A percentile compares a stretch with the other conserved stretches of the same genome.
phyloP scores from a whole-genome alignment of 2,888 invertebrate species.

The Hypercompe scribonia region DNA sequence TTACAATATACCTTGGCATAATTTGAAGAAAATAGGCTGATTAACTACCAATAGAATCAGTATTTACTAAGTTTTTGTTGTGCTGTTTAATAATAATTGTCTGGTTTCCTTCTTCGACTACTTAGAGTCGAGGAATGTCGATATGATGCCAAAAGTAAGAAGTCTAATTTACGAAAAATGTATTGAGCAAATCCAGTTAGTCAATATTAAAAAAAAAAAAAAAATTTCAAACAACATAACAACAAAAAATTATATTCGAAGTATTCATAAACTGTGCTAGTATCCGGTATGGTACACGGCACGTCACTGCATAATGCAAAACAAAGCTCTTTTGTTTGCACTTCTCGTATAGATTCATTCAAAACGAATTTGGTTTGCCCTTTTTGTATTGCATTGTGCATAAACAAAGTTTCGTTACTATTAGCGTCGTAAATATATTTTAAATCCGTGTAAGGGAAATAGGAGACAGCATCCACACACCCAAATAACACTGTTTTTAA shows the following conservation, averaged over 20 bases:
- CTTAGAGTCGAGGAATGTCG: too few relatives aligned
- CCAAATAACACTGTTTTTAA: too few relatives aligned
- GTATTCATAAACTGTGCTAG: conserved; percentile 12
- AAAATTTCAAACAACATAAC: background rate
- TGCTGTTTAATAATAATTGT: too few relatives aligned
- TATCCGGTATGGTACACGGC: background rate
- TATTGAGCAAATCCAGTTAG: too few relatives aligned
- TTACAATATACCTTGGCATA: too few relatives aligned
- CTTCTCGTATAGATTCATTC: conserved; percentile 16
- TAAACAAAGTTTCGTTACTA: background rate
- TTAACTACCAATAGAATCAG: too few relatives aligned
- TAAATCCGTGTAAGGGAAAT: background rate
- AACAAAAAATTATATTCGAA: conserved; percentile 4
- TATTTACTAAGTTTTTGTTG: too few relatives aligned
- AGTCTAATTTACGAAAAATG: too few relatives aligned
- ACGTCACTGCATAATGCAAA: background rate
- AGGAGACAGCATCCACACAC: too few relatives aligned
- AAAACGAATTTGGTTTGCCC: conserved; percentile 9
- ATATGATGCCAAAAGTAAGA: too few relatives aligned
- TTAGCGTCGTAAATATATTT: background rate
- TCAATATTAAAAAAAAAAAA: background rate
- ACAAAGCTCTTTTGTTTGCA: conserved; percentile 16
- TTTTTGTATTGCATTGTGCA: background rate
- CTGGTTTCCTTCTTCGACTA: too few relatives aligned
- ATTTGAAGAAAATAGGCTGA: too few relatives aligned